Evolutionary conservation across 2,888 invertebrate species (phyloP).

Genomic region (Agonopterix alstromeriana): DNA sequence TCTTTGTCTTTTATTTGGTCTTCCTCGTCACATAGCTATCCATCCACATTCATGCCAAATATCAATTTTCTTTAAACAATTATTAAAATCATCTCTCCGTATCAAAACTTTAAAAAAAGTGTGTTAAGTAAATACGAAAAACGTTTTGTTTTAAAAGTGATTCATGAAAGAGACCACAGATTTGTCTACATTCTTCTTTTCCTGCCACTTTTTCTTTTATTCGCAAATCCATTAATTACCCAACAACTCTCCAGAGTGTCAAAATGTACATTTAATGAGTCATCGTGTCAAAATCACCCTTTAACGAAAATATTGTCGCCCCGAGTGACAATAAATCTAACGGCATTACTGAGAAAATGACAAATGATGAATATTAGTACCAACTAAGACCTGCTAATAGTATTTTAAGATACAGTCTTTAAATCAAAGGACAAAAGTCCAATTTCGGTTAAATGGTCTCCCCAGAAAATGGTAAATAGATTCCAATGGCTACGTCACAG

Average conservation of each 20-base stretch:
- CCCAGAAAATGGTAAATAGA: not conserved
- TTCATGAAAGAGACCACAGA: too few relatives aligned
- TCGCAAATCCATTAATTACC: not conserved
- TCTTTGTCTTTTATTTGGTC: too few relatives aligned
- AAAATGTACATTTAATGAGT: constrained; percentile 7
- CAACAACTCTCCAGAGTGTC: not conserved
- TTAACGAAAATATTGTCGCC: constrained; percentile 13
- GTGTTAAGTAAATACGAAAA: too few relatives aligned
- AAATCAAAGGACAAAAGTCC: not conserved
- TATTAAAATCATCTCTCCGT: too few relatives aligned
- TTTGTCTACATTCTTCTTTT: too few relatives aligned
- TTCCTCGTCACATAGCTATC: too few relatives aligned
- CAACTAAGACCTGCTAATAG: not conserved
- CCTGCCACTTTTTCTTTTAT: too few relatives aligned
- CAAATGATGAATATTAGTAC: constrained; percentile 1
- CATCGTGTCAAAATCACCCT: constrained; percentile 10
- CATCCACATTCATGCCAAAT: too few relatives aligned
- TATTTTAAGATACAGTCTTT: not conserved
- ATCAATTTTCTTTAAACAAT: too few relatives aligned
- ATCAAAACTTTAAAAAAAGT: too few relatives aligned
- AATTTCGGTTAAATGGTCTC: not conserved
- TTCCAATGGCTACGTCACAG: constrained; percentile 29
- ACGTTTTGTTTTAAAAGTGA: too few relatives aligned
- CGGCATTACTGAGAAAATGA: constrained; percentile 4
- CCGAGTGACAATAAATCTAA: constrained; percentile 9